phyloP scores from a whole-genome alignment of 2,797 vertebrate genomes.

The Leptatherina wallacei region DNA sequence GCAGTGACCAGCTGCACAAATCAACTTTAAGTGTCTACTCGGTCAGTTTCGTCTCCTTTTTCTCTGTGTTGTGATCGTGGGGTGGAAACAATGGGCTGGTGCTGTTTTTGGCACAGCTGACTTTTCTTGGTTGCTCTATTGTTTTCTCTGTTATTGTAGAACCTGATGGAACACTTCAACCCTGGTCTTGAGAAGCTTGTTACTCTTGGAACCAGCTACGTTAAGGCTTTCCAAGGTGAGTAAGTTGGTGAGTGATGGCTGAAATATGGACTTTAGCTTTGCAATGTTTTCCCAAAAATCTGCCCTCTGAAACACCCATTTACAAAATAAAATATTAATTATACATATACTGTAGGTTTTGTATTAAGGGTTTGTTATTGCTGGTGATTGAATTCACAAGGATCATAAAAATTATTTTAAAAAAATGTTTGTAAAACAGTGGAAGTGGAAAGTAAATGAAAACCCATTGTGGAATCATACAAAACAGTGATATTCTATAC shows the following conservation, averaged over 20 bases:
- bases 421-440: no score
- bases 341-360: not conserved
- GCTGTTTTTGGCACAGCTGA: not conserved
- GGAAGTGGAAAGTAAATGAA: no score
- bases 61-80: not conserved
- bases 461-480: no score
- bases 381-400: not conserved
- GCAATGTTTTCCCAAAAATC: not conserved
- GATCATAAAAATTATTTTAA: no score
- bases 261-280: not conserved
- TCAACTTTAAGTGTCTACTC: conserved; percentile 81
- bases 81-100: not conserved
- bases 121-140: not conserved
- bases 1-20: conserved; percentile 82
- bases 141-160: conserved; percentile 76
- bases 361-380: not conserved
- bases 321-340: no score
- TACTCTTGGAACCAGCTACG: conserved; percentile 92
- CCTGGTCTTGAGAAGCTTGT: conserved; percentile 93
- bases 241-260: not conserved
- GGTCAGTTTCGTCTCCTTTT: conserved; percentile 63
- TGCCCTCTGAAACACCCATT: not conserved
- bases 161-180: conserved; percentile 94
- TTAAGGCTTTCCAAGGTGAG: conserved; percentile 92
- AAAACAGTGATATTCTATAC: no score